phyloP scores from a whole-genome alignment of 2,113 vertebrate genomes.

The Nansenia antarctica region DNA sequence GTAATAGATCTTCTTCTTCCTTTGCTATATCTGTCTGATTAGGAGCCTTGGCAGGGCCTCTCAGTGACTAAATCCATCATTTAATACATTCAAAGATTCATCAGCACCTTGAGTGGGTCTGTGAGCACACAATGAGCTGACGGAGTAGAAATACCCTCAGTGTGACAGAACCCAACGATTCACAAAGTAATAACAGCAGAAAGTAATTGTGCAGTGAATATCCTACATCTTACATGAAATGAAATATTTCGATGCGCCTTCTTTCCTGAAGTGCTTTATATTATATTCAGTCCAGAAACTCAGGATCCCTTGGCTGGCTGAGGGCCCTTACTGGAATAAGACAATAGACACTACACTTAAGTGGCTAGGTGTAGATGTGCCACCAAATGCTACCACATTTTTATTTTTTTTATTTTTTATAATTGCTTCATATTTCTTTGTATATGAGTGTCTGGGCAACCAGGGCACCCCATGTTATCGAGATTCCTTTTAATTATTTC shows the following conservation, averaged over 20 bases:
- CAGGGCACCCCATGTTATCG: constrained; percentile 23
- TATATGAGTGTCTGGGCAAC: constrained; percentile 29
- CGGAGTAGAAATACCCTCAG: constrained; percentile 1
- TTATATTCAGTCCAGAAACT: constrained; percentile 18
- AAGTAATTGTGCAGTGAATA: constrained; percentile 15
- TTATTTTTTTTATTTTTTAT: not conserved
- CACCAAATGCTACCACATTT: constrained; percentile 1
- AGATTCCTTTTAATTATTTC: constrained; percentile 46
- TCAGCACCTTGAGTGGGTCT: not conserved
- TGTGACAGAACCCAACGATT: not conserved
- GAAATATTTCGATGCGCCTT: constrained; percentile 3
- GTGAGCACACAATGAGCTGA: not conserved
- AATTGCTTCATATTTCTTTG: constrained; percentile 18
- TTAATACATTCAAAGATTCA: constrained; percentile 8
- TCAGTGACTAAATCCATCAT: constrained; percentile 5
- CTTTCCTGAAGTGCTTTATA: constrained; percentile 14
- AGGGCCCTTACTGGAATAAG: constrained; percentile 1
- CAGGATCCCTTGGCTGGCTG: not conserved
- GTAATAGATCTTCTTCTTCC: not conserved
- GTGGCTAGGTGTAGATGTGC: constrained; percentile 2
- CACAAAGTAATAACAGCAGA: constrained; percentile 9
- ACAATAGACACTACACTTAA: constrained; percentile 16
- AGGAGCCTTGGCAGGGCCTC: constrained; percentile 8
- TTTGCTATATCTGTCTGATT: constrained; percentile 10
- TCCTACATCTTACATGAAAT: constrained; percentile 12